phyloP scores from a whole-genome alignment of 2,797 vertebrate species.

The Pteronotus mesoamericanus region DNA sequence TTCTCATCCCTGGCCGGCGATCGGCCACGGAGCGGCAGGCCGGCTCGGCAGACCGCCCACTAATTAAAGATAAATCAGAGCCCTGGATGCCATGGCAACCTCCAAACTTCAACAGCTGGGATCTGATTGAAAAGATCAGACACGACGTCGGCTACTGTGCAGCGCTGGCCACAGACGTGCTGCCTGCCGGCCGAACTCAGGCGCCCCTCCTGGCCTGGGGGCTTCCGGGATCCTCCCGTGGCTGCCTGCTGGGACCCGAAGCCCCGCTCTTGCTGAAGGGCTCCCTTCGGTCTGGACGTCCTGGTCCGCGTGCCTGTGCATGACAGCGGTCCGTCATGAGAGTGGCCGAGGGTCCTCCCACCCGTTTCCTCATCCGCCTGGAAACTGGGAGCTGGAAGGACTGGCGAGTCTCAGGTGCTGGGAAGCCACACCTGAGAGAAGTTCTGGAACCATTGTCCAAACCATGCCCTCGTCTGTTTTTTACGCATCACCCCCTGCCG shows the following conservation, averaged over 20 bases:
- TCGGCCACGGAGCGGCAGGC: not conserved
- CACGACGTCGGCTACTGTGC: not conserved
- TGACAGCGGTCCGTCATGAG: no score
- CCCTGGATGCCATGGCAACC: not conserved
- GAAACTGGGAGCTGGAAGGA: no score
- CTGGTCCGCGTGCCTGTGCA: no score
- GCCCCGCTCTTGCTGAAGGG: no score
- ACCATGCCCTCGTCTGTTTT: not conserved
- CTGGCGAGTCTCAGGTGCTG: not conserved
- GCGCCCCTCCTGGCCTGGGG: no score
- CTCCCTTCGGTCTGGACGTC: no score
- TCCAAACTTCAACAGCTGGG: not conserved
- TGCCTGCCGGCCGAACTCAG: no score
- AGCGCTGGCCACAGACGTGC: not conserved
- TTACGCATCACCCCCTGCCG: accelerated
- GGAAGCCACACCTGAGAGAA: not conserved
- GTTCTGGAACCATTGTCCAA: not conserved
- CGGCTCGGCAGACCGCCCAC: not conserved
- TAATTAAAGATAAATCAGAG: not conserved
- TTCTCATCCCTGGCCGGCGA: not conserved
- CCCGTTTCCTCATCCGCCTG: no score
- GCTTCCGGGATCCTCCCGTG: no score
- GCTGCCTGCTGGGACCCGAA: no score
- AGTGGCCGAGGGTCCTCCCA: no score
- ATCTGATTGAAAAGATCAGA: not conserved